phyloP scores from a whole-genome alignment of 2,797 vertebrate genomes.

The Apogon hyalosoma region DNA sequence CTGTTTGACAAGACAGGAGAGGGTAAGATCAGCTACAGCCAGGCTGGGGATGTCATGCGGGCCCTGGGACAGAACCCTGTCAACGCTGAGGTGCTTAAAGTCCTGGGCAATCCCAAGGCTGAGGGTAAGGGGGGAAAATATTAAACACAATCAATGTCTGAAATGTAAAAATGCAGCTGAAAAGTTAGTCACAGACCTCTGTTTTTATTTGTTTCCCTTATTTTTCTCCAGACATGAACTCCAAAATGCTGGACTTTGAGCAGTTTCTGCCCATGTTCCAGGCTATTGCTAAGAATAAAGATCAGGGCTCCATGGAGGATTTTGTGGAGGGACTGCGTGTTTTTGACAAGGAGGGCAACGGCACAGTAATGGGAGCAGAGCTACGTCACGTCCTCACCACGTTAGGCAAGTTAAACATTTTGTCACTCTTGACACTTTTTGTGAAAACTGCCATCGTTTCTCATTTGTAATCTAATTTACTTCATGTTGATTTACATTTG shows the following conservation, averaged over 20 bases:
- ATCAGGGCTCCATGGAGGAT: conserved; percentile 95
- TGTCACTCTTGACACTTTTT: no score
- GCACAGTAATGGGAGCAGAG: conserved; percentile 97
- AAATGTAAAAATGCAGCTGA: background rate
- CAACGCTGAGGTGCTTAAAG: conserved; percentile 95
- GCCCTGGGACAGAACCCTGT: conserved; percentile 95
- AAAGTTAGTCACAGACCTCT: background rate
- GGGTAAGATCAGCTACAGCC: conserved; percentile 91
- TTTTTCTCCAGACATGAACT: conserved; percentile 89
- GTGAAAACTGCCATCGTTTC: no score
- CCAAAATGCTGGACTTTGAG: conserved; percentile 93
- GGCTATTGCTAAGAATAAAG: conserved; percentile 96
- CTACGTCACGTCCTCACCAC: conserved; percentile 95
- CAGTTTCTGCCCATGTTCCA: conserved; percentile 98
- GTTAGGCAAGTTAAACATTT: conserved; percentile 82
- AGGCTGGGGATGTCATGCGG: conserved; percentile 95
- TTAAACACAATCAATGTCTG: background rate
- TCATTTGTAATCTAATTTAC: no score
- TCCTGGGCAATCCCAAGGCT: conserved; percentile 94
- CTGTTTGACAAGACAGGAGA: conserved; percentile 95
- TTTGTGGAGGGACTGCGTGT: conserved; percentile 95
- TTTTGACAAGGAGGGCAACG: conserved; percentile 97
- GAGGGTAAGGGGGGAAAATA: conserved; percentile 84
- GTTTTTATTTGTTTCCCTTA: background rate
- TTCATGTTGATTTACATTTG: no score